Base-by-base conservation (phyloP, 1,140 invertebrate genomes). In the Achatina immaculata region DNA sequence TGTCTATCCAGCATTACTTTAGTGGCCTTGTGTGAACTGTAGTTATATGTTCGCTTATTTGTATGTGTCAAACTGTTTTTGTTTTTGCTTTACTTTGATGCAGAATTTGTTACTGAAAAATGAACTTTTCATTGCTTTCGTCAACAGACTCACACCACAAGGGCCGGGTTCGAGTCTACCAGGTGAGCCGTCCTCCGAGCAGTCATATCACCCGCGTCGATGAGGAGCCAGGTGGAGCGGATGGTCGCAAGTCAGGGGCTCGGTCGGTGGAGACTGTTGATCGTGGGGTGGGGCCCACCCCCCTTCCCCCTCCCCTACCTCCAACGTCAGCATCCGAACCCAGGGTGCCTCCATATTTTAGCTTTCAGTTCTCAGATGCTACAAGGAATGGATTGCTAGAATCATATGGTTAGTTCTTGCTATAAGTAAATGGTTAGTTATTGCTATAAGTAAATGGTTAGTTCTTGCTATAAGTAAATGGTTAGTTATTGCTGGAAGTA, bases 251-350 rank as follows among this genome's bases (percentile, higher is more conserved):
- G 77, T n/a, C 83, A 43, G 11, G 82, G 68, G 43, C 58, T 38
- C 80, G 73, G n/a, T 81, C 76, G 62, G 85, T 88, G 72, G 87
- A 88, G 68, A 88, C 86, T 24, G 85, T 87, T 14, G 88, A 89
- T 77, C 80, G 88, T 6, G 88, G 88, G 55, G 86, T 87, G 43
- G 88, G 88, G 21, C 88, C 88, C 24, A 89, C 88, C 31, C 88
- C 88, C 24, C 76, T 84, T 34, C 87, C 87, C 31, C 87, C 87
- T 40, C 81, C 81, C 40, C 72, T 85, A 48, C 85, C 80, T 36
- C 78, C 83, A 16, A 65, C 77, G 43, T 48, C 80, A 19, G 58
- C 58, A 72, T 48, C 81, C 42, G 83, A 86, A 58, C 78, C 81
- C 65, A 74, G 84, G 31, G 38, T 86, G 21, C 85, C 83, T 16